Evolutionary conservation across 2,113 vertebrate species (phyloP).

Genomic region (Thalassoma bifasciatum): DNA sequence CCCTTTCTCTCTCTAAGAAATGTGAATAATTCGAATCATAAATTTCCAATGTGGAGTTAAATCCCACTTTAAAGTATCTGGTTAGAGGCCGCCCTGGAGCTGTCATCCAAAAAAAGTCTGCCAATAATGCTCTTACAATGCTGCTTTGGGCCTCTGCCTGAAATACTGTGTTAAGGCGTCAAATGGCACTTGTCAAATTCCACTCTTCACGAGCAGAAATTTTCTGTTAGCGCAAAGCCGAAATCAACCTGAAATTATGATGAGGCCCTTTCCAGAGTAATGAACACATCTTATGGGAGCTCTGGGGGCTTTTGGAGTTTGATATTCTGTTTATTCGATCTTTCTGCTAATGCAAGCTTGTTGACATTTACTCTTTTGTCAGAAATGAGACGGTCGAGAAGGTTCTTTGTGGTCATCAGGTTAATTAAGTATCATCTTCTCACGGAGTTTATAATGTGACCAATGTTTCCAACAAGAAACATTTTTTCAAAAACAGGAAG

Average conservation of each 20-base stretch:
- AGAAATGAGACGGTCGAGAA: neutral
- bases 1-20: conserved; percentile 17
- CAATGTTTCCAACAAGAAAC: neutral
- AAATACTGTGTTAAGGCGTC: conserved; percentile 37
- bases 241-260: conserved; percentile 34
- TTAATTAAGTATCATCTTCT: neutral
- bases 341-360: neutral
- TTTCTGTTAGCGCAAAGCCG: conserved; percentile 25
- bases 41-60: conserved; percentile 50
- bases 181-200: conserved; percentile 59
- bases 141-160: conserved; percentile 16
- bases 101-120: conserved; percentile 45
- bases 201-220: conserved; percentile 27
- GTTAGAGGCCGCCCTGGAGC: conserved; percentile 27
- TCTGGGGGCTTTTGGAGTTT: neutral
- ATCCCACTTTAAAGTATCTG: conserved; percentile 39
- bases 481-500: neutral
- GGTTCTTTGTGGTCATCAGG: neutral
- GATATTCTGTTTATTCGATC: neutral
- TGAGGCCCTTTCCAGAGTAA: neutral
- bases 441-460: neutral
- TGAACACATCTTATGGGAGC: neutral
- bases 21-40: conserved; percentile 57
- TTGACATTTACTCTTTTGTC: neutral
- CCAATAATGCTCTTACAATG: conserved; percentile 37